Evolutionary conservation across 2,888 invertebrate species (phyloP).

Genomic region (Cenopis cana): DNA sequence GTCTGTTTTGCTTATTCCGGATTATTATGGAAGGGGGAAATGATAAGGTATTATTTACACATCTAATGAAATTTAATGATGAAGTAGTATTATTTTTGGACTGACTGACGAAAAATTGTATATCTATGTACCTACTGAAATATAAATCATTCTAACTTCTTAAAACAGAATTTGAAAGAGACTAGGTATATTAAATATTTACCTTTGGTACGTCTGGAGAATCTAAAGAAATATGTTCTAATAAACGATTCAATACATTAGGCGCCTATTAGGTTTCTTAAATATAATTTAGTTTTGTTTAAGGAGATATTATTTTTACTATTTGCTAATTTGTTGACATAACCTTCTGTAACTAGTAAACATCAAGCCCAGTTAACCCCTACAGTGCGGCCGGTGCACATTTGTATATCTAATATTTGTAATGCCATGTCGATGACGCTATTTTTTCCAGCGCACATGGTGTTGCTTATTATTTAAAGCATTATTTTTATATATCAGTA

Average conservation of each 20-base stretch:
- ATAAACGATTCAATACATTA: no score
- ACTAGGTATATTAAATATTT: no score
- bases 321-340: background rate
- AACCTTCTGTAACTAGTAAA: background rate
- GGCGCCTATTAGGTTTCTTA: no score
- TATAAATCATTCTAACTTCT: background rate
- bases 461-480: no score
- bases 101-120: background rate
- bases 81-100: background rate
- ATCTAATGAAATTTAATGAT: slow-evolving; percentile 25
- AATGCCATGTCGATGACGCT: no score
- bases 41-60: slow-evolving; percentile 24
- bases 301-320: no score
- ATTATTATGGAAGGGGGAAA: slow-evolving; percentile 14
- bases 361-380: background rate
- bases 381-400: background rate
- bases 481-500: no score
- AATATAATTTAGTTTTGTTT: no score
- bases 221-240: no score
- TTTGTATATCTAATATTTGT: background rate
- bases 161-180: background rate
- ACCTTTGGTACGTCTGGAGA: no score
- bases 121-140: no score
- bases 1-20: slow-evolving; percentile 32
- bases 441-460: no score